Evolutionary conservation across 2,888 invertebrate species (phyloP).

Genomic region (Dasysyrphus tricinctus): DNA sequence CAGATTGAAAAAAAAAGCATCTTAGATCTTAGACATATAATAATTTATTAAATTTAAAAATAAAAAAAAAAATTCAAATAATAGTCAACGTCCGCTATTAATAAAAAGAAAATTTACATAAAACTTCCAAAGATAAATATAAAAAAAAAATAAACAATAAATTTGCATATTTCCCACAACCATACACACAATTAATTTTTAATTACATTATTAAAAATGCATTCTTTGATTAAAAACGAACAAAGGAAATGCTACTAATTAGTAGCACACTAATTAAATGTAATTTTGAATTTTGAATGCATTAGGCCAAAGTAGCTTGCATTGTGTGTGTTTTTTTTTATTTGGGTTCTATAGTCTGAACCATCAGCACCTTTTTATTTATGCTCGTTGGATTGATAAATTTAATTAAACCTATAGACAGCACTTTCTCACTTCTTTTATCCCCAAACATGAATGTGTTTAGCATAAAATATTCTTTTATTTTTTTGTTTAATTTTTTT

Average conservation of each 20-base stretch:
- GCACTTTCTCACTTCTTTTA: conserved; percentile 66
- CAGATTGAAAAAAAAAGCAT: too few species aligned
- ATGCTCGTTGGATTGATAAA: conserved; percentile 61
- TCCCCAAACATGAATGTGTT: conserved; percentile 46
- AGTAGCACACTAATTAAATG: conserved; percentile 69
- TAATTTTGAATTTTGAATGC: conserved; percentile 57
- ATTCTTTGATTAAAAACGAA: conserved; percentile 62
- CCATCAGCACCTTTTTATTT: conserved; percentile 58
- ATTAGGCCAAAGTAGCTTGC: conserved; percentile 22
- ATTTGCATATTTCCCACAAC: conserved; percentile 38
- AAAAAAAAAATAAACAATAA: not conserved
- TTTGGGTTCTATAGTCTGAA: not conserved
- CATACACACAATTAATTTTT: conserved; percentile 61
- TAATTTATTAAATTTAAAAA: too few species aligned
- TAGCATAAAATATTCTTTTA: conserved; percentile 57
- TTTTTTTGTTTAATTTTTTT: not conserved
- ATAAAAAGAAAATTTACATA: conserved; percentile 3
- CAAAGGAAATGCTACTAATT: conserved; percentile 71
- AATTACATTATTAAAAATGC: conserved; percentile 72
- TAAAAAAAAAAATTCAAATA: not conserved
- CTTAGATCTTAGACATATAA: too few species aligned
- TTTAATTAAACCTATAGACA: conserved; percentile 55
- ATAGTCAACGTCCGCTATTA: conserved; percentile 15
- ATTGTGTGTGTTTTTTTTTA: not conserved
- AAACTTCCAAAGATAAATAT: not conserved